Evolutionary conservation across 2,797 vertebrate species (phyloP).

Genomic region (Eidolon dupreanum): DNA sequence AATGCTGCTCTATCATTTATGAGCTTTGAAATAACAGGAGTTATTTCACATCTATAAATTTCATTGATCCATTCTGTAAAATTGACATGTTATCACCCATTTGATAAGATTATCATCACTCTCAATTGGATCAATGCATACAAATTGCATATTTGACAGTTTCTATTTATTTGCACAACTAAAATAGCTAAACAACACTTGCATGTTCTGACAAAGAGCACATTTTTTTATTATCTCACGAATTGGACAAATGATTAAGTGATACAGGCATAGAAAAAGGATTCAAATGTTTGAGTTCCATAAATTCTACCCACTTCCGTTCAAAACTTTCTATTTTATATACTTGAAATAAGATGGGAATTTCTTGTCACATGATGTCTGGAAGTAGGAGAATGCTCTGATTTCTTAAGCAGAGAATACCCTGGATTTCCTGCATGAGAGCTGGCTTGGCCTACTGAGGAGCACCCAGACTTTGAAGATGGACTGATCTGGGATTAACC

Average conservation of each 20-base stretch:
- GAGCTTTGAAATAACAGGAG: background rate
- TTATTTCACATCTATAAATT: background rate
- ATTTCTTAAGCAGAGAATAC: background rate
- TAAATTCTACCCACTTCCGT: background rate
- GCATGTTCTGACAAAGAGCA: background rate
- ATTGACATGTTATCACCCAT: background rate
- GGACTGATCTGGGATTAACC: background rate
- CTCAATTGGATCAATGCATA: background rate
- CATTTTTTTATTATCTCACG: background rate
- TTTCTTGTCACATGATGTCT: background rate
- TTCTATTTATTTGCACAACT: background rate
- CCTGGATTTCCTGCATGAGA: background rate
- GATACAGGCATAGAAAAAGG: background rate
- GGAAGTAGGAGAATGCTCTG: background rate
- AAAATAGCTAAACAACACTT: background rate
- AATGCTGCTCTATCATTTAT: background rate
- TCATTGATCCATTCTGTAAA: background rate
- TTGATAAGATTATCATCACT: background rate
- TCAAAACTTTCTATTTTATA: background rate
- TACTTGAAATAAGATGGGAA: slow-evolving; percentile 22
- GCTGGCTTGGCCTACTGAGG: background rate
- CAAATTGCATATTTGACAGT: background rate
- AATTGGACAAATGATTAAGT: background rate
- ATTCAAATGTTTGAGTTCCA: background rate
- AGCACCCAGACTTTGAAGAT: background rate